Evolutionary conservation across 2,888 invertebrate genomes (phyloP).

Genomic region (Coenonympha arcania): DNA sequence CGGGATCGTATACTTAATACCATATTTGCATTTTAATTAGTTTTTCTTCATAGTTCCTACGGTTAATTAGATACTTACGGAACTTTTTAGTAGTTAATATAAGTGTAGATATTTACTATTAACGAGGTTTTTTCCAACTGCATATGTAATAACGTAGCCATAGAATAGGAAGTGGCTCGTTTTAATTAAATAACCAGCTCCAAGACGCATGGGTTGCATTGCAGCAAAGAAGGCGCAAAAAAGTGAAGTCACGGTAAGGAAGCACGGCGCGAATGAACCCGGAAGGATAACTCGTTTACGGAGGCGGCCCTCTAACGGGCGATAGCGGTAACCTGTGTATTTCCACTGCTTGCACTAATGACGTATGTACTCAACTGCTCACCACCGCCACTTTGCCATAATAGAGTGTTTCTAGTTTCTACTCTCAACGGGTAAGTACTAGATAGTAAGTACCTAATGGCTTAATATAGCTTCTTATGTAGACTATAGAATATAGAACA

Average conservation of each 20-base stretch:
- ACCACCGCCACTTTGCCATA: constrained; percentile 6
- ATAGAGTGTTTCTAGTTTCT: neutral
- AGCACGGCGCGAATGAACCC: constrained; percentile 29
- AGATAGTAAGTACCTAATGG: no score
- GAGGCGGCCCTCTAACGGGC: constrained; percentile 39
- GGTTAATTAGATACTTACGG: no score
- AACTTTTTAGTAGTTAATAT: no score
- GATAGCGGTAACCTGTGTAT: constrained; percentile 41
- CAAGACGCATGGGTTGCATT: constrained; percentile 1
- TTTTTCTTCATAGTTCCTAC: no score
- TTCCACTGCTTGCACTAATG: constrained; percentile 39
- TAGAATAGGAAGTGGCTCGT: constrained; percentile 2
- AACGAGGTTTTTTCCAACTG: no score
- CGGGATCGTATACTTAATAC: no score
- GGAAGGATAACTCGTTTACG: constrained; percentile 35
- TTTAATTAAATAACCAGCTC: neutral
- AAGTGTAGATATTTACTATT: no score
- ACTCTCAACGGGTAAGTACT: neutral
- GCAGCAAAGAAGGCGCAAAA: constrained; percentile 11
- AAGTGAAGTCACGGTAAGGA: constrained; percentile 23
- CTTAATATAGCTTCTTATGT: no score
- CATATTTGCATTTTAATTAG: no score
- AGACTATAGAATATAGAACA: no score
- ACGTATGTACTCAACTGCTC: constrained; percentile 14
- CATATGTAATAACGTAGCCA: neutral